These are phyloP conservation scores for Drosophila barbarae DNA, from an alignment of 2,888 invertebrate species.

Conservation along the genomic window DNA sequence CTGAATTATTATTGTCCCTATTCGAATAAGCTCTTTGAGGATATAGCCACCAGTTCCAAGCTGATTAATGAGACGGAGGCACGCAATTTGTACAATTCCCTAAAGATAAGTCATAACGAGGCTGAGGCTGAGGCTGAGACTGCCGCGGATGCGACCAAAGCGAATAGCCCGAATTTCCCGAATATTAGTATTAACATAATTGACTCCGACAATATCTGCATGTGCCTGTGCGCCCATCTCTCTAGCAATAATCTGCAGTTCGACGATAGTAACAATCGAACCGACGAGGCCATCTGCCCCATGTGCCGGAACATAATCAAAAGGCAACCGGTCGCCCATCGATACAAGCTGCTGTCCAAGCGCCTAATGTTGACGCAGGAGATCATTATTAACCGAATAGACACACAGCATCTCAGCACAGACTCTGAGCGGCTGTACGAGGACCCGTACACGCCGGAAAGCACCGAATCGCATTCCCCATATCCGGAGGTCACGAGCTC, in stretches of 20 bases:
- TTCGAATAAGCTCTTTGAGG: constrained; percentile 50
- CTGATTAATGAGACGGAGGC: constrained; percentile 22
- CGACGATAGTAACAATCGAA: constrained; percentile 28
- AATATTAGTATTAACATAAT: constrained; percentile 80
- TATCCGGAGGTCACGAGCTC: constrained; percentile 79
- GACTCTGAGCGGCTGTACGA: constrained; percentile 57
- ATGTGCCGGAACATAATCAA: constrained; percentile 76
- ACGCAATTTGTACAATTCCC: constrained; percentile 29
- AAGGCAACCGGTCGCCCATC: constrained; percentile 69
- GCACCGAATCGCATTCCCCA: constrained; percentile 88
- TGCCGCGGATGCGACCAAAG: constrained; percentile 1
- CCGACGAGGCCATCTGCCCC: constrained; percentile 68
- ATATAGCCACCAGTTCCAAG: constrained; percentile 34
- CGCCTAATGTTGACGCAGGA: constrained; percentile 74
- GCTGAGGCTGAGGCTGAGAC: constrained; percentile 3
- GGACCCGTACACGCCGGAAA: constrained; percentile 91
- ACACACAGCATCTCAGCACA: constrained; percentile 80
- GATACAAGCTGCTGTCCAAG: constrained; percentile 77
- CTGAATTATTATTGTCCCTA: constrained; percentile 49
- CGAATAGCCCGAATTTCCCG: constrained; percentile 45
- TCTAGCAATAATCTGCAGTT: constrained; percentile 29
- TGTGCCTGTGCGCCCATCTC: constrained; percentile 74
- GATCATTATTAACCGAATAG: constrained; percentile 82
- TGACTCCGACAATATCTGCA: constrained; percentile 80
- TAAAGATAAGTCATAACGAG: constrained; percentile 22